Base-by-base conservation (phyloP, 1,140 invertebrate genomes). In the Linepithema humile region DNA sequence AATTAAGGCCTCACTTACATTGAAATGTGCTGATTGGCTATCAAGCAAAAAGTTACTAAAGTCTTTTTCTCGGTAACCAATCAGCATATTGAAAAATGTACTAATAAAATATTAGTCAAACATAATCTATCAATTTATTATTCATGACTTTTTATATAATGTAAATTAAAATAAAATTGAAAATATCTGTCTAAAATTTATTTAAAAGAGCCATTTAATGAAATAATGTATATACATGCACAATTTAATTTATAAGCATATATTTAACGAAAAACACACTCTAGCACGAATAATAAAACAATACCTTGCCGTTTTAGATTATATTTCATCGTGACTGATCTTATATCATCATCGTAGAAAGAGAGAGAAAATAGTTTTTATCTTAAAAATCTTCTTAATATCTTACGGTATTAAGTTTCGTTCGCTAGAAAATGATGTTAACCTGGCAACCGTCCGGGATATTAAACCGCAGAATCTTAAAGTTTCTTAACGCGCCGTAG, bases 381-480 rank as follows among this genome's bases (percentile, higher is more conserved):
- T 80, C 23, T 20, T 70, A 70, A 70, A 78, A 32, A 43, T 80
- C 3, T 7, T 45, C 40, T 15, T 53, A 77, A 65, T 50, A 77
- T 53, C 15, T 4, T 29, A 0, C 29, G 59, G 23, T 77, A 48
- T 32, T 38, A 77, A 77, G 59, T 77, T 77, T 38, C 23, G 12
- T 9, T 9, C 6, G 23, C 15, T 6, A n/a, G 62, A 55, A 78
- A 69, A 78, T 23, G 23, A 48, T 69, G 4, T 77, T 78, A 67
- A 23, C 15, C 12, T n/a, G 62, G 48, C 26, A 69, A 65, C 38
- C 10, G 35, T 67, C 26, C 26, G 48, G 12, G 32, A 80, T 70
- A 80, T 80, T 80, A 80, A 80, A 70, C 75, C 75, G 26, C 75
- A 69, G 48, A 80, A 69, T 80, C 15, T 26, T 1, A 80, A 80